phyloP scores from a whole-genome alignment of 2,113 vertebrate species.

The Protomyctophum bolini region DNA sequence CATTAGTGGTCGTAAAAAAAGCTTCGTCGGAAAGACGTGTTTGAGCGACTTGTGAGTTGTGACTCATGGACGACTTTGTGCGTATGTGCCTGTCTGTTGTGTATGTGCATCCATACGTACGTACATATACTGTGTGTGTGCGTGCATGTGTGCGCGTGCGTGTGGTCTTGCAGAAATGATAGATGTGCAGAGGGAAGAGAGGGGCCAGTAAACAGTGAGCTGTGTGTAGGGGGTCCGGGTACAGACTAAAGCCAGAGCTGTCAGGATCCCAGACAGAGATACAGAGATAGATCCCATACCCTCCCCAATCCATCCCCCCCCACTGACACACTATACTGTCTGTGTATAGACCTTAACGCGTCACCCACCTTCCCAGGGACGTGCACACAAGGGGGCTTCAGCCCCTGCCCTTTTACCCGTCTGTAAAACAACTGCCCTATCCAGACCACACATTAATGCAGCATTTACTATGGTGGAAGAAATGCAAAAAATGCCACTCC shows the following conservation, averaged over 20 bases:
- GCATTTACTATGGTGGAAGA: too few species aligned
- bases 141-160: conserved; percentile 48
- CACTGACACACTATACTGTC: not conserved
- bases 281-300: conserved; percentile 61
- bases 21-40: too few species aligned
- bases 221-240: conserved; percentile 71
- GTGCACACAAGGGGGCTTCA: too few species aligned
- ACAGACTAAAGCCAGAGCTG: conserved; percentile 75
- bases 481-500: too few species aligned
- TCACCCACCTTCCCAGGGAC: too few species aligned
- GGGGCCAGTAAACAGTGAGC: conserved; percentile 65
- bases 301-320: conserved; percentile 18
- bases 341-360: not conserved
- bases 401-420: too few species aligned
- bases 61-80: not conserved
- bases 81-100: not conserved
- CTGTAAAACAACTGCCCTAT: too few species aligned
- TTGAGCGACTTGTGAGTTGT: too few species aligned
- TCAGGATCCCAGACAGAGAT: conserved; percentile 70
- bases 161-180: conserved; percentile 73
- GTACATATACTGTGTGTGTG: not conserved
- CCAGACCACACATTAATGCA: too few species aligned
- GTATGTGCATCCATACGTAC: not conserved
- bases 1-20: conserved; percentile 3
- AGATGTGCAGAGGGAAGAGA: conserved; percentile 63